Conservation (phyloP, 1,140 invertebrate species). For the Drosophila nebulosa region DNA sequence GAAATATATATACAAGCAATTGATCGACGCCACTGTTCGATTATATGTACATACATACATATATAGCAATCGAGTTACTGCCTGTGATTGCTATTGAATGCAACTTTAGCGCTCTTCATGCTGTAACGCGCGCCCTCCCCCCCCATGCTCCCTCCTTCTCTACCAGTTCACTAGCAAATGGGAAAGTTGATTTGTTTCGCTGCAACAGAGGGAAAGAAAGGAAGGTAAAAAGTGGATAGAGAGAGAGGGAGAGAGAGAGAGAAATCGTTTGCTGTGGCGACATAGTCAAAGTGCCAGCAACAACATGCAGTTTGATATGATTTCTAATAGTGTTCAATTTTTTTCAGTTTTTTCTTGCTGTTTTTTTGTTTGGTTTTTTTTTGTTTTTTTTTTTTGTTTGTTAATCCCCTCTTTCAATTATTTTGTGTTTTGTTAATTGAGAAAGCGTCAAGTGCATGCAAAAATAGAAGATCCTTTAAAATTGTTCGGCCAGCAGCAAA, state of each 20-base stretch:
- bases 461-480: constrained; percentile 17
- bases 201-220: constrained; percentile 4
- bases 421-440: constrained; percentile 12
- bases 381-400: neutral
- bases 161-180: constrained; percentile 27
- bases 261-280: constrained; percentile 48
- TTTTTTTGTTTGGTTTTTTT: neutral
- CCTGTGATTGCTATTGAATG: constrained; percentile 59
- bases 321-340: constrained; percentile 17
- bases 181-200: constrained; percentile 72
- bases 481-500: constrained; percentile 24
- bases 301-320: constrained; percentile 42
- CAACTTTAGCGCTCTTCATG: constrained; percentile 58
- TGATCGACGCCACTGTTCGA: constrained; percentile 1
- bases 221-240: too few species aligned
- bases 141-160: neutral
- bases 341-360: too few species aligned
- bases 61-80: neutral
- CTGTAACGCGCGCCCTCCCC: too few species aligned
- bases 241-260: constrained; percentile 9
- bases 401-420: neutral
- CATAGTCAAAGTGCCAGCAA: constrained; percentile 39
- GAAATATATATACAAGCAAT: neutral
- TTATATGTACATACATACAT: neutral
- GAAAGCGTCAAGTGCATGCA: constrained; percentile 29